A percentile compares a stretch with the other conserved stretches of the same genome.
Conservation (phyloP, 2,888 invertebrate species). For the Strigamia transsilvanica region DNA sequence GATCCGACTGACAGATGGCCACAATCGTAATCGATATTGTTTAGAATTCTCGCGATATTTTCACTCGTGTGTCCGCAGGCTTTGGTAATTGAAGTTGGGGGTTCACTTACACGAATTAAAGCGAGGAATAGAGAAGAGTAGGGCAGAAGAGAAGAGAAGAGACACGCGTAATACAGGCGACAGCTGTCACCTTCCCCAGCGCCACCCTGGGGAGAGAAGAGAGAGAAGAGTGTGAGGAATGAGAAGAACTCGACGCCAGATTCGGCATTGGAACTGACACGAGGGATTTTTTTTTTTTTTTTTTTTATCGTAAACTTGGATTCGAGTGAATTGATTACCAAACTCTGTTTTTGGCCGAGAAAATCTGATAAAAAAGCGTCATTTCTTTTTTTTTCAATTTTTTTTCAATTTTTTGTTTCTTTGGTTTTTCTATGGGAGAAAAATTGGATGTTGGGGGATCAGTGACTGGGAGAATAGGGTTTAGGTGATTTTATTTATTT, state of each 20-base stretch:
- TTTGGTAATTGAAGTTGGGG: constrained; percentile 28
- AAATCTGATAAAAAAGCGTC: constrained; percentile 11
- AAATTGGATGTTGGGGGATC: not conserved
- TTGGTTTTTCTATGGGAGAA: not conserved
- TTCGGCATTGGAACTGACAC: constrained; percentile 23
- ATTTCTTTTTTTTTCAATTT: too few relatives aligned
- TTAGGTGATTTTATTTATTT: not conserved
- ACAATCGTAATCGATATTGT: constrained; percentile 19
- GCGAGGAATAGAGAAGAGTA: not conserved
- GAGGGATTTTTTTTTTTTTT: not conserved
- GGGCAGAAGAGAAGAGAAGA: not conserved
- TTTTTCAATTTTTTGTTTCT: not conserved
- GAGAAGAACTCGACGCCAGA: constrained; percentile 27
- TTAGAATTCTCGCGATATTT: constrained; percentile 19
- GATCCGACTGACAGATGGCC: constrained; percentile 20
- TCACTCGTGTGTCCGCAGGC: not conserved
- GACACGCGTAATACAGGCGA: not conserved
- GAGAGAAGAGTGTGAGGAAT: constrained; percentile 7
- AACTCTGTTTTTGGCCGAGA: constrained; percentile 9
- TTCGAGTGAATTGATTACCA: constrained; percentile 33
- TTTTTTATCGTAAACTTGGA: constrained; percentile 18
- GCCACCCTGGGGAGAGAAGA: constrained; percentile 28
- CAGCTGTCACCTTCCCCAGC: constrained; percentile 30
- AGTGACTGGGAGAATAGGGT: not conserved
- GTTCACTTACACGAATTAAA: constrained; percentile 16